Percentiles rank a stretch among this genome's conserved stretches.
Evolutionary conservation across 2,888 invertebrate genomes (phyloP).

Genomic region (Acanthopleura granulata): DNA sequence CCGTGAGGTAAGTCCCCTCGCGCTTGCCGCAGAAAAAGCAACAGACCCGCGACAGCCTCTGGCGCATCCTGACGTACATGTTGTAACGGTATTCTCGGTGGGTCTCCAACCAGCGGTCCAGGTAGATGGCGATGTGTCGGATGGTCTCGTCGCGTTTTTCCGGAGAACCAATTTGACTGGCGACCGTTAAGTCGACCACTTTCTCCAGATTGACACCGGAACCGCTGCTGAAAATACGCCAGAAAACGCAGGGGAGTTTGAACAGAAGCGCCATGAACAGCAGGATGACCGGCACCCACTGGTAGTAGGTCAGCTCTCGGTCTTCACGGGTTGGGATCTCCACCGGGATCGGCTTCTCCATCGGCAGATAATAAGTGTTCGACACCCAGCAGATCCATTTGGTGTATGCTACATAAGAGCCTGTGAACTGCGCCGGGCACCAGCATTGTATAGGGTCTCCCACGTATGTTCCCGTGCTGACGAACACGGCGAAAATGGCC

Average conservation of each 20-base stretch:
- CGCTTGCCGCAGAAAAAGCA: conserved; percentile 58
- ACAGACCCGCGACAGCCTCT: conserved; percentile 47
- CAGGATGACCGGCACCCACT: conserved; percentile 69
- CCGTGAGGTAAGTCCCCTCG: conserved; percentile 59
- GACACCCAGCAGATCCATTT: conserved; percentile 62
- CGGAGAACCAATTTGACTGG: conserved; percentile 48
- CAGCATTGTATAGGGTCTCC: conserved; percentile 57
- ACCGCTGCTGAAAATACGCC: conserved; percentile 68
- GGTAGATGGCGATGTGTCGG: conserved; percentile 45
- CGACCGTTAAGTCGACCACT: conserved; percentile 51
- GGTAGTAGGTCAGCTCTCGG: conserved; percentile 56
- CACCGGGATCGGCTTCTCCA: conserved; percentile 48
- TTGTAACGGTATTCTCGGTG: conserved; percentile 55
- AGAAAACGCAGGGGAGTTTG: conserved; percentile 70
- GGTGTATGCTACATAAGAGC: conserved; percentile 54
- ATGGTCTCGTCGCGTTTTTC: conserved; percentile 48
- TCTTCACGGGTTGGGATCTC: conserved; percentile 42
- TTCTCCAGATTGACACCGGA: conserved; percentile 60
- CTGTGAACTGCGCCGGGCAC: conserved; percentile 54
- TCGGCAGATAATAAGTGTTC: conserved; percentile 59
- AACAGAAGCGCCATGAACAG: conserved; percentile 72
- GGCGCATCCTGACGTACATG: conserved; percentile 44
- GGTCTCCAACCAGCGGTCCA: conserved; percentile 56
- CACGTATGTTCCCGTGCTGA: conserved; percentile 55
- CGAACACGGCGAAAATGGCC: conserved; percentile 52